A percentile compares a stretch with the other conserved stretches of the same genome.
These are phyloP conservation scores for Acleris sparsana DNA, from an alignment of 2,888 invertebrate species.

Conservation along the genomic window DNA sequence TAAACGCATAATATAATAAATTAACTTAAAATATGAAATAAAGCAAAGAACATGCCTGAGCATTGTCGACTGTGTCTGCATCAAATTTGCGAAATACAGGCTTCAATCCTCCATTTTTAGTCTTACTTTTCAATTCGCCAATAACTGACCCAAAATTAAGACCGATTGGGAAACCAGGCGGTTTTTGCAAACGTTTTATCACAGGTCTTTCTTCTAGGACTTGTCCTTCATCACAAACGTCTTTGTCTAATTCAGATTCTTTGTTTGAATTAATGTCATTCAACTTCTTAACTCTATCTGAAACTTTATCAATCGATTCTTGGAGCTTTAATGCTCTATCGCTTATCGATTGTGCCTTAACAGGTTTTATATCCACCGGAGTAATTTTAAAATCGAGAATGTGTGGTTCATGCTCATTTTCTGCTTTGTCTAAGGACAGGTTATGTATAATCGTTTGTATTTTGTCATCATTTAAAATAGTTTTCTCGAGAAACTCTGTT, in stretches of 20 bases:
- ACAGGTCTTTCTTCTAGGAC: constrained; percentile 54
- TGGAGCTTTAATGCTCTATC: constrained; percentile 55
- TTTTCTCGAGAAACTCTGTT: constrained; percentile 75
- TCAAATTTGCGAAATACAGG: constrained; percentile 78
- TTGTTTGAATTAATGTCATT: constrained; percentile 42
- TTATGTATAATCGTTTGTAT: constrained; percentile 76
- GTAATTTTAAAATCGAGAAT: constrained; percentile 41
- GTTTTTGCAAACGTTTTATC: constrained; percentile 66
- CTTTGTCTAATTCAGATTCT: constrained; percentile 19
- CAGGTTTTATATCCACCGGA: constrained; percentile 46
- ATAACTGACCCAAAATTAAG: constrained; percentile 77
- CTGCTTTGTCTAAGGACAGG: constrained; percentile 65
- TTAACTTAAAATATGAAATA: constrained; percentile 20
- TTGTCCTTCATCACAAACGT: constrained; percentile 36
- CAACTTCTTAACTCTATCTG: constrained; percentile 57
- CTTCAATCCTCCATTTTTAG: constrained; percentile 69
- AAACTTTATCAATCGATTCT: constrained; percentile 58
- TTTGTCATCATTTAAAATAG: constrained; percentile 74
- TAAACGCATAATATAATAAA: constrained; percentile 9
- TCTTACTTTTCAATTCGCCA: constrained; percentile 74
- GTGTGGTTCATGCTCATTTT: constrained; percentile 48
- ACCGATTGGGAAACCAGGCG: constrained; percentile 63
- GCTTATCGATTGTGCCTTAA: constrained; percentile 49
- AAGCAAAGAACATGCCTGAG: constrained; percentile 61
- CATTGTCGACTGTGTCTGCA: constrained; percentile 57